Conservation (phyloP, 2,888 invertebrate species). For the Yponomeuta plumbellus region DNA sequence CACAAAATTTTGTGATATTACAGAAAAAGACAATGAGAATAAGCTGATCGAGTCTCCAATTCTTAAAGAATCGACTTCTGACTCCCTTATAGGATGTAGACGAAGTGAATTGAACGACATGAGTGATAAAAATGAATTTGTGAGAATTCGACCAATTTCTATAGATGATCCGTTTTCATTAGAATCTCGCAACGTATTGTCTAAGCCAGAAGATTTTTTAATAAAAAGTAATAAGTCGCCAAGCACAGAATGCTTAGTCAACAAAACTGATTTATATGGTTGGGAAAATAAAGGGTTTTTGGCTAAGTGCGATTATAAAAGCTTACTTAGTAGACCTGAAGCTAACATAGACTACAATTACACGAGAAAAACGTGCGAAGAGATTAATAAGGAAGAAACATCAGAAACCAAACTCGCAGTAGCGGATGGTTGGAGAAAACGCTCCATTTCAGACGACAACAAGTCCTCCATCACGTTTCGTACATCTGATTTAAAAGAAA, state of each 20-base stretch:
- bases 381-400: constrained; percentile 27
- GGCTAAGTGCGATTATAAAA: constrained; percentile 54
- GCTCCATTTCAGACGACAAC: constrained; percentile 59
- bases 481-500: constrained; percentile 53
- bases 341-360: constrained; percentile 36
- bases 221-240: constrained; percentile 54
- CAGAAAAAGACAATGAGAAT: constrained; percentile 38
- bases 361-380: constrained; percentile 38
- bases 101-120: constrained; percentile 34
- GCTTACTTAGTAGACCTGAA: constrained; percentile 37
- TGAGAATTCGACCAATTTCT: constrained; percentile 62
- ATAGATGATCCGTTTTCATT: constrained; percentile 68
- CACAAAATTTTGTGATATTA: constrained; percentile 20
- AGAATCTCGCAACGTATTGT: constrained; percentile 38
- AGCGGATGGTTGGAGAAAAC: constrained; percentile 49
- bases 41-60: constrained; percentile 53
- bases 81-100: constrained; percentile 61
- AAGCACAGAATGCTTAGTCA: constrained; percentile 57
- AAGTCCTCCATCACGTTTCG: constrained; percentile 53
- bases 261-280: constrained; percentile 69
- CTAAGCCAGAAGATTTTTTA: constrained; percentile 39
- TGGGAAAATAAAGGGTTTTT: constrained; percentile 74
- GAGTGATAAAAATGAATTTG: constrained; percentile 49
- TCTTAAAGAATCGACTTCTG: constrained; percentile 66
- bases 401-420: constrained; percentile 34